Evolutionary conservation across 2,888 invertebrate genomes (phyloP).

Genomic region (Mythimna albipuncta): DNA sequence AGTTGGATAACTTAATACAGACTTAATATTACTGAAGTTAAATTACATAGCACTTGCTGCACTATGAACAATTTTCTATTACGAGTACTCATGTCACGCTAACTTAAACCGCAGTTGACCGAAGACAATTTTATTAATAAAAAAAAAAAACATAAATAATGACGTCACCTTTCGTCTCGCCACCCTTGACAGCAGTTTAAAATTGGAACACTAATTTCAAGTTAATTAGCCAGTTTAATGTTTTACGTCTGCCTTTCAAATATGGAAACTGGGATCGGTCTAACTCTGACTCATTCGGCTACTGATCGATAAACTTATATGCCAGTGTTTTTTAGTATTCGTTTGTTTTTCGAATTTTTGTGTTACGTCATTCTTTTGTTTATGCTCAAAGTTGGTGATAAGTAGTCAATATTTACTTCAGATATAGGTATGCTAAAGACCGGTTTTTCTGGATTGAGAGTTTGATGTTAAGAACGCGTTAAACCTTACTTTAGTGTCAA

Average conservation of each 20-base stretch:
- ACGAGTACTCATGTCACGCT: too few species aligned
- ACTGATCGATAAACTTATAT: constrained; percentile 70
- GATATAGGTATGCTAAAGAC: background rate
- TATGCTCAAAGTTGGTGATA: constrained; percentile 14
- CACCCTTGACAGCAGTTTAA: constrained; percentile 57
- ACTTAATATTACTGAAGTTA: background rate
- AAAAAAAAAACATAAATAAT: background rate
- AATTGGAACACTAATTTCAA: constrained; percentile 53
- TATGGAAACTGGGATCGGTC: constrained; percentile 67
- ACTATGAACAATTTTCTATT: background rate
- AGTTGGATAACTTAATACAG: constrained; percentile 15
- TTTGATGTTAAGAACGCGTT: background rate
- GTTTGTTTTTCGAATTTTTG: constrained; percentile 53
- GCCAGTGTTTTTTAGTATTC: constrained; percentile 42
- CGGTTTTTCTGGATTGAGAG: background rate
- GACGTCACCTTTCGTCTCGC: constrained; percentile 28
- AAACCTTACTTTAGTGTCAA: background rate
- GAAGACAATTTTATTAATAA: background rate
- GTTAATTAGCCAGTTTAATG: constrained; percentile 55
- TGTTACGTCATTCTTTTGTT: constrained; percentile 45
- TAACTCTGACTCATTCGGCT: constrained; percentile 75
- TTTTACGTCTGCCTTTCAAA: constrained; percentile 56
- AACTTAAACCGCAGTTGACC: background rate
- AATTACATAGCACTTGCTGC: background rate
- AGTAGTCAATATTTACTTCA: constrained; percentile 32